A percentile compares a stretch with the other conserved stretches of the same genome.
phyloP scores from a whole-genome alignment of 2,888 invertebrate genomes.

The Agrochola lychnidis region DNA sequence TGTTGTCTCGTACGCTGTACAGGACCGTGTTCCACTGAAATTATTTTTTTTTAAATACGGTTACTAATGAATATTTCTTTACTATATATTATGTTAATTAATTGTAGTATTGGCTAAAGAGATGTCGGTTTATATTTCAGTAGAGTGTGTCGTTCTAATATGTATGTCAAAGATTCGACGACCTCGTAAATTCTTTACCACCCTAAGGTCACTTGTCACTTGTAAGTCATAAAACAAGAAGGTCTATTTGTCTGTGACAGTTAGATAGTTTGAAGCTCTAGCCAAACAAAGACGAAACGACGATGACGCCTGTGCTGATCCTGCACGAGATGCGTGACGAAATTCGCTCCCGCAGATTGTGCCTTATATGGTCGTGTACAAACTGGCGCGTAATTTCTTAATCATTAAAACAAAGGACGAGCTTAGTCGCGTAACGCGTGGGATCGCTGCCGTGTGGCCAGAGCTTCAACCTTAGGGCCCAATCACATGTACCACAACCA shows the following conservation, averaged over 20 bases:
- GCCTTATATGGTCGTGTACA: not conserved
- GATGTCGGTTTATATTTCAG: constrained; percentile 20
- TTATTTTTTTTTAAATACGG: constrained; percentile 7
- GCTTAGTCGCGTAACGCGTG: not conserved
- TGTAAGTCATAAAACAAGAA: not conserved
- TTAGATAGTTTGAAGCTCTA: not conserved
- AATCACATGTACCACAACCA: not conserved
- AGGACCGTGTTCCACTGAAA: constrained; percentile 7
- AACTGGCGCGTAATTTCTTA: not conserved
- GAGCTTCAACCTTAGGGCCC: not conserved
- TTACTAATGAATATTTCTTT: constrained; percentile 32
- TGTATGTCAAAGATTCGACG: not conserved
- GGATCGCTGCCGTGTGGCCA: not conserved
- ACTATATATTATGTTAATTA: constrained; percentile 25
- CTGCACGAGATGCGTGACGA: no score
- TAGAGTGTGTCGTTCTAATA: constrained; percentile 11
- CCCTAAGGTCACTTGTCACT: no score
- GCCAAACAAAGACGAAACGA: no score
- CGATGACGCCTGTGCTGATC: no score
- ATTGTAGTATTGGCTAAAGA: constrained; percentile 20
- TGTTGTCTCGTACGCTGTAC: not conserved
- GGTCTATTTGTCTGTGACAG: not conserved
- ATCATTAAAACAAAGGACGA: not conserved
- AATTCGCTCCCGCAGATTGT: no score
- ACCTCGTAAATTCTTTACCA: not conserved